Evolutionary conservation across 2,797 vertebrate species (phyloP).

Genomic region (Discoglossus pictus): DNA sequence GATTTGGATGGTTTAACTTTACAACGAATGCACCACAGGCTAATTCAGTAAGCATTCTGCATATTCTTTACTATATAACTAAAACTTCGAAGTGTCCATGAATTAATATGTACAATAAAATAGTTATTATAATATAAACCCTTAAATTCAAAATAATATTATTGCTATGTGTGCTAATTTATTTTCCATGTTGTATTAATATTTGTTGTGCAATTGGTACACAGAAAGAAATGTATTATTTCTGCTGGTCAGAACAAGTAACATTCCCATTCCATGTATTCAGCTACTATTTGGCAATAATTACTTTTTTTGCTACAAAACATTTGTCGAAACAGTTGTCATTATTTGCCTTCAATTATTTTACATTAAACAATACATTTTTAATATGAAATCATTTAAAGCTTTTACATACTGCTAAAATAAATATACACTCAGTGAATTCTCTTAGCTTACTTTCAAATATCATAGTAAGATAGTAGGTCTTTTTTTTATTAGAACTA

Average conservation of each 20-base stretch:
- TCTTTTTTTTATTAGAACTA: no score
- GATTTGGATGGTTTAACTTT: constrained; percentile 62
- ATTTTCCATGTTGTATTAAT: background rate
- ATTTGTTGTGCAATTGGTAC: background rate
- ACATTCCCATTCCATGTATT: background rate
- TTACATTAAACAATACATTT: no score
- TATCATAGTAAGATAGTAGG: no score
- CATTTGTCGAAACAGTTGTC: no score
- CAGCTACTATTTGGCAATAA: constrained; percentile 2
- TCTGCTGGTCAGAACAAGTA: background rate
- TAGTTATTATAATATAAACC: constrained; percentile 5
- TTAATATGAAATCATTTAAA: no score
- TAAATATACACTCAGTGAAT: no score
- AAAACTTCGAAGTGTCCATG: constrained; percentile 19
- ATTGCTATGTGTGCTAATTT: background rate
- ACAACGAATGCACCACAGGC: constrained; percentile 47
- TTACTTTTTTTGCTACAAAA: no score
- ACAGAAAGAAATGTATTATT: constrained; percentile 7
- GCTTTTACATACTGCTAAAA: no score
- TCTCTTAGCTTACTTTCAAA: no score
- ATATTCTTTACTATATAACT: constrained; percentile 53
- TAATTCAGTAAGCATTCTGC: constrained; percentile 53
- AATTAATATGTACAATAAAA: constrained; percentile 28
- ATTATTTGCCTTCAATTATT: no score
- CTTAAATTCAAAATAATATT: constrained; percentile 7